A percentile compares a stretch with the other conserved stretches of the same genome.
Conservation (phyloP, 2,113 vertebrate species). For the Hylia prasina region DNA sequence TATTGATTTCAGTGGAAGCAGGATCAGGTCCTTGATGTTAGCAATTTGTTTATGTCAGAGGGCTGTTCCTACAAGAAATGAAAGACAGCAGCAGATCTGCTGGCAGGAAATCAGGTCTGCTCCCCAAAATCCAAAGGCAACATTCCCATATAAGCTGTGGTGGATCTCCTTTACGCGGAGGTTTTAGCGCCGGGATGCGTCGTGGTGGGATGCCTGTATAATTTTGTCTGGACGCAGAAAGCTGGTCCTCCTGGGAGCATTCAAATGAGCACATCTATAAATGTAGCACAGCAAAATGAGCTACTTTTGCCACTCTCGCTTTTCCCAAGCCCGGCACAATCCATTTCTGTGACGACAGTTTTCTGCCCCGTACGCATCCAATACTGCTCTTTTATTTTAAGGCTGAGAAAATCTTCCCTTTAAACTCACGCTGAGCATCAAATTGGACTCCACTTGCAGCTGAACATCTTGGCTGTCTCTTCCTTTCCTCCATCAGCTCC, state of each 20-base stretch:
- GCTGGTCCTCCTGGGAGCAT: constrained; percentile 12
- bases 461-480: constrained; percentile 47
- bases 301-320: constrained; percentile 20
- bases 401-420: constrained; percentile 63
- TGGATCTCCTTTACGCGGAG: background rate
- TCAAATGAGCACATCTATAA: constrained; percentile 35
- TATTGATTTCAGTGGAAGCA: background rate
- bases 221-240: background rate
- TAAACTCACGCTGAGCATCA: constrained; percentile 62
- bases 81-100: background rate
- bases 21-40: constrained; percentile 3
- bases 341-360: constrained; percentile 42
- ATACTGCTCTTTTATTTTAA: constrained; percentile 64
- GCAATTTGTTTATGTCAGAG: background rate
- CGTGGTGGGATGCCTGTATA: background rate
- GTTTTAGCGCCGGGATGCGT: accelerated
- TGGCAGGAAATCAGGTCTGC: background rate
- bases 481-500: constrained; percentile 7
- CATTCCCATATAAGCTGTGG: background rate
- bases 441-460: constrained; percentile 61
- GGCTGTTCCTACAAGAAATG: background rate
- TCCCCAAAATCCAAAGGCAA: background rate
- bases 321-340: constrained; percentile 23
- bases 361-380: constrained; percentile 34
- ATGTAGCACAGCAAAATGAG: constrained; percentile 19